phyloP scores from a whole-genome alignment of 2,797 vertebrate genomes.

The Lagocephalus sceleratus region DNA sequence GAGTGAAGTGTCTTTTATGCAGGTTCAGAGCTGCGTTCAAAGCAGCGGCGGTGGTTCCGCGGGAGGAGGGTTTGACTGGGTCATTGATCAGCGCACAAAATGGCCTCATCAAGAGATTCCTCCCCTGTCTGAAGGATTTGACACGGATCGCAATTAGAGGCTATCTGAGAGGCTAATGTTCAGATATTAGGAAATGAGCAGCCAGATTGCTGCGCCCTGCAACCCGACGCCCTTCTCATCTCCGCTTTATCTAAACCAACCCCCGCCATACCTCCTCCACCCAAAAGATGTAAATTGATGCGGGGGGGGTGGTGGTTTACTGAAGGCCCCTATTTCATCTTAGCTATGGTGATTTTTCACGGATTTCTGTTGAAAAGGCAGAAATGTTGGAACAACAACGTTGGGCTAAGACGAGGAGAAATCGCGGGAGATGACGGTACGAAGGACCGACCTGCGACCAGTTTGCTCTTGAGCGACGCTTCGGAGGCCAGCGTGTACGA shows the following conservation, averaged over 20 bases:
- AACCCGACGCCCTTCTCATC: slow-evolving; percentile 52
- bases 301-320: slow-evolving; percentile 27
- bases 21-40: slow-evolving; percentile 79
- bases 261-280: slow-evolving; percentile 35
- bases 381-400: slow-evolving; percentile 11
- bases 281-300: slow-evolving; percentile 43
- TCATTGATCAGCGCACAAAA: slow-evolving; percentile 80
- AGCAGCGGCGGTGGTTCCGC: slow-evolving; percentile 63
- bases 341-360: slow-evolving; percentile 34
- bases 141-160: slow-evolving; percentile 74
- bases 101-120: slow-evolving; percentile 78
- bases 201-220: slow-evolving; percentile 59
- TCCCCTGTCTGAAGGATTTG: slow-evolving; percentile 71
- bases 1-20: slow-evolving; percentile 77
- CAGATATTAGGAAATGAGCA: slow-evolving; percentile 71
- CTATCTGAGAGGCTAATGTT: slow-evolving; percentile 75
- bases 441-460: slow-evolving; percentile 87
- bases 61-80: slow-evolving; percentile 68
- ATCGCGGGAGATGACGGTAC: not conserved
- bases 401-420: not conserved
- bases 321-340: slow-evolving; percentile 14
- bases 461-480: slow-evolving; percentile 95
- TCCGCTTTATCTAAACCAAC: slow-evolving; percentile 40
- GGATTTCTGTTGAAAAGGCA: slow-evolving; percentile 22
- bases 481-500: slow-evolving; percentile 95